These are phyloP conservation scores for Melanotus villosus DNA, from an alignment of 2,888 invertebrate genomes.

Conservation along the genomic window DNA sequence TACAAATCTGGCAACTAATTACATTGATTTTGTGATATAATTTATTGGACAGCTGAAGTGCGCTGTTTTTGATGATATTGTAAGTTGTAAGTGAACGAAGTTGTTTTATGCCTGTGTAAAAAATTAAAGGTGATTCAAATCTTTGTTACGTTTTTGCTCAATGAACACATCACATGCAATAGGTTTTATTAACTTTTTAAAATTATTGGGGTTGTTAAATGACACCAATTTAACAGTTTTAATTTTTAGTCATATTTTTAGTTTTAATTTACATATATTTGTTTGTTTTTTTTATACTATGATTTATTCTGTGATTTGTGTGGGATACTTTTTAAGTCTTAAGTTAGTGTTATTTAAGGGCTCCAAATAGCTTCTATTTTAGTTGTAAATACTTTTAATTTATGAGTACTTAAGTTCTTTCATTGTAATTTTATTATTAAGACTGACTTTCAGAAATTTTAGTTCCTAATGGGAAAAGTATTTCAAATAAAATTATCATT, in stretches of 20 bases:
- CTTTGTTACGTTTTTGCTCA: constrained; percentile 42
- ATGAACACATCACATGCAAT: constrained; percentile 34
- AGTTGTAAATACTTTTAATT: constrained; percentile 50
- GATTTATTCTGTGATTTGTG: constrained; percentile 31
- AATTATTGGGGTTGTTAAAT: constrained; percentile 35
- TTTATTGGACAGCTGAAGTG: constrained; percentile 42
- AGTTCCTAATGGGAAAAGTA: constrained; percentile 68
- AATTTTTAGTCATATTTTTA: not conserved
- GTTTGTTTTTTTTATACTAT: constrained; percentile 15
- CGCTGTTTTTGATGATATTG: constrained; percentile 32
- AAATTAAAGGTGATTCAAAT: constrained; percentile 25
- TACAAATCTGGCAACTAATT: constrained; percentile 27
- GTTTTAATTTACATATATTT: not conserved
- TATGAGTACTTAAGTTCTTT: constrained; percentile 57
- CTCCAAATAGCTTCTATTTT: constrained; percentile 51
- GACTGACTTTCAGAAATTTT: constrained; percentile 68
- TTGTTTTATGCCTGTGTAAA: constrained; percentile 25
- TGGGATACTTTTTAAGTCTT: not conserved
- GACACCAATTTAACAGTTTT: constrained; percentile 21
- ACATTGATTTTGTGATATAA: constrained; percentile 45
- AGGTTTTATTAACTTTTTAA: constrained; percentile 13
- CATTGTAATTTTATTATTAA: constrained; percentile 64
- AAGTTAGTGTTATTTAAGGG: constrained; percentile 20
- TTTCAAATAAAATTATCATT: constrained; percentile 58
- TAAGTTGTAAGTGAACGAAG: constrained; percentile 26